These are phyloP conservation scores for Indicator maculatus DNA, from an alignment of 2,113 vertebrate genomes.

Conservation along the genomic window DNA sequence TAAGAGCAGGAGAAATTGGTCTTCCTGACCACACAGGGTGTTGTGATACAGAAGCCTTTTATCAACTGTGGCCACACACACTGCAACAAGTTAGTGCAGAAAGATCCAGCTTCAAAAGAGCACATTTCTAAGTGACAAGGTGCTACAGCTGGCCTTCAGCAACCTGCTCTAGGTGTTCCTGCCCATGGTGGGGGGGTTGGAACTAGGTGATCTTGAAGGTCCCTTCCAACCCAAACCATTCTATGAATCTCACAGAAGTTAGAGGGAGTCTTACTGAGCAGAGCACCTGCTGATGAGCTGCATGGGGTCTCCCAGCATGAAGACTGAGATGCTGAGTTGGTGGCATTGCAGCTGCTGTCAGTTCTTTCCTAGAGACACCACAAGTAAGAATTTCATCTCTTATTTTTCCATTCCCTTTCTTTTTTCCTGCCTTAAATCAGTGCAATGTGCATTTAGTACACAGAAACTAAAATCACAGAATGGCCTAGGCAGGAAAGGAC, in stretches of 20 bases:
- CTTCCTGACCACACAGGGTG: neutral
- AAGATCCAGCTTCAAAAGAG: neutral
- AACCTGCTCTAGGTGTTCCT: neutral
- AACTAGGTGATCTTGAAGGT: too few relatives aligned
- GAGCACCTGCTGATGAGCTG: neutral
- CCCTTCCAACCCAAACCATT: too few relatives aligned
- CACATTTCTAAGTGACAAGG: neutral
- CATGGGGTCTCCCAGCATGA: neutral
- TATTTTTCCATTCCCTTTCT: neutral
- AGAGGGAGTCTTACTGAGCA: neutral
- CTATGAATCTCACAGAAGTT: neutral
- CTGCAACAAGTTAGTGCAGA: neutral
- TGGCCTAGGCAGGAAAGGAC: too few relatives aligned
- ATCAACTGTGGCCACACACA: neutral
- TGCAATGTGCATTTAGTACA: neutral
- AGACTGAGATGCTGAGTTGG: neutral
- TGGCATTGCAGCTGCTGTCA: neutral
- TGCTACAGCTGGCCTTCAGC: neutral
- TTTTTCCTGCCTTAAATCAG: neutral
- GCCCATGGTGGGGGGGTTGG: too few relatives aligned
- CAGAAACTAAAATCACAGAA: neutral
- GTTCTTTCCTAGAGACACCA: neutral
- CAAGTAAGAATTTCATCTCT: neutral
- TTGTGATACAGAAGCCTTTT: neutral
- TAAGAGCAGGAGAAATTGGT: neutral